phyloP scores from a whole-genome alignment of 2,888 invertebrate genomes.

The Heliconius cydno region DNA sequence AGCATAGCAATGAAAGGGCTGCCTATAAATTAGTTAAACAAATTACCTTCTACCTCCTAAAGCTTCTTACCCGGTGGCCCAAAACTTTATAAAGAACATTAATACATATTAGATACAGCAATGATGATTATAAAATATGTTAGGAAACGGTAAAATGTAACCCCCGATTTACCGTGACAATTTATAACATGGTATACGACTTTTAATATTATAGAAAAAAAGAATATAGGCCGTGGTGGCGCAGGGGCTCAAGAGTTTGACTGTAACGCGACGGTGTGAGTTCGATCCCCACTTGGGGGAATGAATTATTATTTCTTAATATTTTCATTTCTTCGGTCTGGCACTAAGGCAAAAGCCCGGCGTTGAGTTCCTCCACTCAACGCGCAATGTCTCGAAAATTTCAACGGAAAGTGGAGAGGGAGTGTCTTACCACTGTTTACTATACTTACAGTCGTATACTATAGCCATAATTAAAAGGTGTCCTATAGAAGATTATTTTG shows the following conservation, averaged over 20 bases:
- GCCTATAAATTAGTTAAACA: slow-evolving; percentile 17
- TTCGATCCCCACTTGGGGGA: no score
- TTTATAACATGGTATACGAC: slow-evolving; percentile 58
- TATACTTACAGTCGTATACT: neutral
- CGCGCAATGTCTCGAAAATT: no score
- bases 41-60: neutral
- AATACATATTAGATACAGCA: slow-evolving; percentile 53
- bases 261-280: no score
- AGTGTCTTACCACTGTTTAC: no score
- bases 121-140: slow-evolving; percentile 42
- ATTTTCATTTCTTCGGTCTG: no score
- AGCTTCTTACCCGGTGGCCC: slow-evolving; percentile 66
- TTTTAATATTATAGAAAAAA: neutral
- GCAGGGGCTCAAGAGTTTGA: no score
- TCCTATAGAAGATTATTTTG: no score
- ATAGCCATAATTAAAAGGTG: neutral
- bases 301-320: no score
- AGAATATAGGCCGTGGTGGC: neutral
- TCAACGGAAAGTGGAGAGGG: no score
- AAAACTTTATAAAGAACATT: slow-evolving; percentile 51
- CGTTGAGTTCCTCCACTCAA: no score
- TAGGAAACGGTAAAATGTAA: slow-evolving; percentile 59
- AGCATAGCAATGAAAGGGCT: neutral
- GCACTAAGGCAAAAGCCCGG: no score
- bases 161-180: slow-evolving; percentile 68